Conservation (phyloP, 2,797 vertebrate species). For the Peromyscus attwateri region DNA sequence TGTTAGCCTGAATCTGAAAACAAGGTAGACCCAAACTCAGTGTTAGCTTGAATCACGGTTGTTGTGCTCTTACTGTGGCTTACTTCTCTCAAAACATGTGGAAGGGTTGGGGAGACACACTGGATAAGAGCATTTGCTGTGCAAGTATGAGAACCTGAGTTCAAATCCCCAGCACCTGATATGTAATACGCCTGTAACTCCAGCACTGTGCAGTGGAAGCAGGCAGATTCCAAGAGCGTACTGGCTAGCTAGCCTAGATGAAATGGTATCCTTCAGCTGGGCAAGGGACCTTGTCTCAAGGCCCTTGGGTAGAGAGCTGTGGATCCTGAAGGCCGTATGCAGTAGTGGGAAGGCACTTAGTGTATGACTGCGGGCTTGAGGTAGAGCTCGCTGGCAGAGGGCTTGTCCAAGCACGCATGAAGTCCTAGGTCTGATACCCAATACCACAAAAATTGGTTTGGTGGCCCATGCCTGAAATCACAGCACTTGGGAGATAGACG, state of each 20-base stretch:
- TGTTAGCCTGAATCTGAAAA: slow-evolving; percentile 86
- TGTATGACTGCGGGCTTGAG: neutral
- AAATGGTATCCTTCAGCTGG: neutral
- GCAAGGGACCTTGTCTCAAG: neutral
- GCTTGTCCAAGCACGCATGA: no score
- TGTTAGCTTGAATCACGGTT: neutral
- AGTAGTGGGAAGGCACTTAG: neutral
- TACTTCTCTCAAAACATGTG: neutral
- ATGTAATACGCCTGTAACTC: neutral
- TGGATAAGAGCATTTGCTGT: no score
- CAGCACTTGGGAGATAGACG: neutral
- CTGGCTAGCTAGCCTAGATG: neutral
- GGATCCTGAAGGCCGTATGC: neutral
- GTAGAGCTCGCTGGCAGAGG: neutral
- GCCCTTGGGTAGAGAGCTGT: neutral
- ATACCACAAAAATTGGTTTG: neutral
- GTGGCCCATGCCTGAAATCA: neutral
- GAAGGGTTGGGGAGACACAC: neutral
- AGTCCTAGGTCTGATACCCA: neutral
- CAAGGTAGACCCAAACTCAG: neutral
- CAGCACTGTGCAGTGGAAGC: neutral
- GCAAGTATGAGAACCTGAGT: neutral
- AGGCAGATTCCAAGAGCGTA: no score
- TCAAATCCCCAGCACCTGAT: neutral
- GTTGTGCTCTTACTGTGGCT: neutral